Percentiles rank a stretch among this genome's conserved stretches.
phyloP scores from a whole-genome alignment of 2,888 invertebrate species.

The Drosophila vallismaia region DNA sequence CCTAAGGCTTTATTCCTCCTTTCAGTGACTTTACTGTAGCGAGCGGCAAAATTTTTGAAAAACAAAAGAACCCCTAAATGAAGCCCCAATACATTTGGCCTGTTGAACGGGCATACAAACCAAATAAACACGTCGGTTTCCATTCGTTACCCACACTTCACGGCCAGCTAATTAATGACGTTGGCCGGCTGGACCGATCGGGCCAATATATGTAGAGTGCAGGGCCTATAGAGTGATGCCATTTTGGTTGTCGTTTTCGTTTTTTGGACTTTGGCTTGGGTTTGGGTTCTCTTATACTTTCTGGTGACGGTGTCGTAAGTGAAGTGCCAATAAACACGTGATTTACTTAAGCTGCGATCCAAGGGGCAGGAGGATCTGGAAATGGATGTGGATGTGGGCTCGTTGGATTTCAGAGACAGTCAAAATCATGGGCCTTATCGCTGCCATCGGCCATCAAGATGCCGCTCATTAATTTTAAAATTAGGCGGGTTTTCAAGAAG shows the following conservation, averaged over 20 bases:
- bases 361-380: conserved; percentile 25
- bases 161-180: conserved; percentile 75
- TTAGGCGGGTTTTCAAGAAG: conserved; percentile 81
- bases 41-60: conserved; percentile 53
- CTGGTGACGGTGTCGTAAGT: conserved; percentile 73
- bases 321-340: conserved; percentile 83
- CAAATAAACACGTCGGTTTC: conserved; percentile 75
- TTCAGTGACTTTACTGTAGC: conserved; percentile 46
- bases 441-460: conserved; percentile 82
- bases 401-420: conserved; percentile 56
- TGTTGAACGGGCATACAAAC: conserved; percentile 56
- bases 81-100: conserved; percentile 50
- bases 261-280: conserved; percentile 8
- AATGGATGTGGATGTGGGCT: conserved; percentile 16
- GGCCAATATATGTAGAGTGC: conserved; percentile 27
- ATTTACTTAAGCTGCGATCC: conserved; percentile 77
- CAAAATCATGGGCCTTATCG: conserved; percentile 80
- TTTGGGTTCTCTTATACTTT: conserved; percentile 22
- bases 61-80: conserved; percentile 70
- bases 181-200: conserved; percentile 47
- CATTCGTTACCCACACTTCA: conserved; percentile 75
- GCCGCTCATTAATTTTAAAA: conserved; percentile 83
- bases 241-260: conserved; percentile 67
- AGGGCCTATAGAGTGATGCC: conserved; percentile 61
- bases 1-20: conserved; percentile 2